Evolutionary conservation across 2,888 invertebrate species (phyloP).

Genomic region (Beris morrisii): DNA sequence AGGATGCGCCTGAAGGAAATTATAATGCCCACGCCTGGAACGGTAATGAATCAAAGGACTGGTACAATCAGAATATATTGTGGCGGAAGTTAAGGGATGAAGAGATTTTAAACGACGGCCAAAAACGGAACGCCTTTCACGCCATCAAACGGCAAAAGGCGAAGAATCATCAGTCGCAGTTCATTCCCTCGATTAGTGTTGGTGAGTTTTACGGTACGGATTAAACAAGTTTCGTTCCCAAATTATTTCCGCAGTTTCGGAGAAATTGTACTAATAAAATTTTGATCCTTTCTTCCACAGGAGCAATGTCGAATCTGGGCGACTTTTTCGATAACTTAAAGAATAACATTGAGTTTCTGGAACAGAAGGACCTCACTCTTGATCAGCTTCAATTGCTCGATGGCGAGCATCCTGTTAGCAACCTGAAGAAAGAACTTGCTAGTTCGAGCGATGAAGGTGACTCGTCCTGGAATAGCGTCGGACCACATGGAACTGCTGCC

Average conservation of each 20-base stretch:
- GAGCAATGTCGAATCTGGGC: conserved; percentile 52
- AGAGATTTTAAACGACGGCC: conserved; percentile 24
- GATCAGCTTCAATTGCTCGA: conserved; percentile 48
- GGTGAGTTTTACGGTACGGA: conserved; percentile 47
- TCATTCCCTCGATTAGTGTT: conserved; percentile 53
- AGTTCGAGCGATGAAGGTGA: conserved; percentile 37
- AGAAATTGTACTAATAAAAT: not conserved
- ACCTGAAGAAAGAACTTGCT: conserved; percentile 43
- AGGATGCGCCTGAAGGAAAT: conserved; percentile 28
- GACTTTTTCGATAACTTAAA: conserved; percentile 52
- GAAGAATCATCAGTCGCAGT: conserved; percentile 41
- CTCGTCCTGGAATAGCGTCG: conserved; percentile 18
- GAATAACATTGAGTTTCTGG: conserved; percentile 50
- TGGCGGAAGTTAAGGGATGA: conserved; percentile 20
- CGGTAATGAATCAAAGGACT: not conserved
- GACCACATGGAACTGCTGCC: conserved; percentile 50
- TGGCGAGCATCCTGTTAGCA: conserved; percentile 48
- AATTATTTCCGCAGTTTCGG: not conserved
- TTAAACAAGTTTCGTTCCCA: conserved; percentile 2
- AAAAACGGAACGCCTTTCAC: conserved; percentile 41
- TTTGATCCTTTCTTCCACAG: conserved; percentile 33
- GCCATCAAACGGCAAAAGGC: conserved; percentile 44
- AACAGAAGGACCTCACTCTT: conserved; percentile 46
- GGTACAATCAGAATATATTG: not conserved
- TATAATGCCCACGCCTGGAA: conserved; percentile 16